Base-by-base conservation (phyloP, 2,113 vertebrate genomes). In the Sapayoa aenigma region DNA sequence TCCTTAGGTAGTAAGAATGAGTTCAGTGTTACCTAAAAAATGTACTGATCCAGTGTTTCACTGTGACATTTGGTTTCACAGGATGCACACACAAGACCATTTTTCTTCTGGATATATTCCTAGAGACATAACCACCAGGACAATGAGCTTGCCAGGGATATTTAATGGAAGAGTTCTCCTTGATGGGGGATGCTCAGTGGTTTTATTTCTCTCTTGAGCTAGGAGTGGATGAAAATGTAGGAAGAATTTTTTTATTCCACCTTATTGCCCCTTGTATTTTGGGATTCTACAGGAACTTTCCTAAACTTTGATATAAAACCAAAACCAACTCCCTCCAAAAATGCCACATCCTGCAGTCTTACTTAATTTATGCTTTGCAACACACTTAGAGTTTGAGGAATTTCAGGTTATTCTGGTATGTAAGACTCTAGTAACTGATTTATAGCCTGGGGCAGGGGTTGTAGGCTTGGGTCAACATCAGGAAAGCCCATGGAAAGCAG, bases 31-130 rank as follows among this genome's bases (percentile, higher is more conserved):
- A 79, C 55, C 28, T 37, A 44, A 77, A 74, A 87, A 89, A 77
- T 33, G 17, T 21, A 44, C 24, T 0, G 2, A 67, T 59, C 46
- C 72, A 80, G 80, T 35, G 44, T 86, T 95, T 93, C 9, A 8
- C 60, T 69, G 39, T 56, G 93, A 50, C 69, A 91, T 80, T 88
- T 58, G 30, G 21, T 83, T 93, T 93, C 82, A 69, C 63, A 47
- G 55, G 58, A 66, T 55, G 58, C n/a, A 49, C 37, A 47, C 60
- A 75, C 5, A 76, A 56, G 81, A 62, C 35, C 46, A 31, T 88
- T 95, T 91, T 90, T 90, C 63, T 85, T 50, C 75, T 73, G 52
- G 79, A 56, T 83, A 11, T 60, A 52, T 85, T 87, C 55, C 59
- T 93, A 41, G 35, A 67, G 47, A 52, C 42, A 46, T 46, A 79